phyloP scores from a whole-genome alignment of 2,888 invertebrate species.

The Himalopsyche japonica region DNA sequence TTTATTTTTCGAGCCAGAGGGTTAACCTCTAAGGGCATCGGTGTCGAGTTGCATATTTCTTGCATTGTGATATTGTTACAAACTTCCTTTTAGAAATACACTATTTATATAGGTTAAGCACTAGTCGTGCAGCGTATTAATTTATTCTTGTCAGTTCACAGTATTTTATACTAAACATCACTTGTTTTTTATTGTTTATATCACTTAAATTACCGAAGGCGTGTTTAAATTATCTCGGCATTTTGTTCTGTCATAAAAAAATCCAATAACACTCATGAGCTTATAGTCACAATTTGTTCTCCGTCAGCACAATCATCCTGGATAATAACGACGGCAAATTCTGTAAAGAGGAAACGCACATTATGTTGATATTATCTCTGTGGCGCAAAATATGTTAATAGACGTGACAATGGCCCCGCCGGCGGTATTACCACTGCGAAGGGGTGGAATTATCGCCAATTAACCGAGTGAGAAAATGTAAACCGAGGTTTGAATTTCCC shows the following conservation, averaged over 20 bases:
- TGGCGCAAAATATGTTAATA: constrained; percentile 25
- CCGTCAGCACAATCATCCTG: background rate
- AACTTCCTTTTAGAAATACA: background rate
- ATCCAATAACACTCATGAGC: background rate
- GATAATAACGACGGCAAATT: background rate
- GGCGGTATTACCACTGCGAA: constrained; percentile 9
- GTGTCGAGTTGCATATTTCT: constrained; percentile 62
- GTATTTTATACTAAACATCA: background rate
- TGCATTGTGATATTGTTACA: constrained; percentile 47
- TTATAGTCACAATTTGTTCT: background rate
- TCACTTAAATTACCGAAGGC: background rate
- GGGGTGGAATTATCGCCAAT: constrained; percentile 37
- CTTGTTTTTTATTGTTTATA: background rate
- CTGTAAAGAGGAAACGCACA: background rate
- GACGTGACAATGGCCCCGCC: constrained; percentile 23
- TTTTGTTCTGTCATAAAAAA: background rate
- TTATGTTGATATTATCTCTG: background rate
- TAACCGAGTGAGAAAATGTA: constrained; percentile 30
- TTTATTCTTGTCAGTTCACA: background rate
- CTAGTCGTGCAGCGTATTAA: background rate
- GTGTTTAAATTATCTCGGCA: background rate
- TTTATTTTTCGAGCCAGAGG: constrained; percentile 61
- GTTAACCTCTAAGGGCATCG: constrained; percentile 60
- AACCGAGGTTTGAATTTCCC: constrained; percentile 42
- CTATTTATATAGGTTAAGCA: background rate